These are phyloP conservation scores for Mixornis gularis DNA, from an alignment of 2,113 vertebrate genomes.

Conservation along the genomic window DNA sequence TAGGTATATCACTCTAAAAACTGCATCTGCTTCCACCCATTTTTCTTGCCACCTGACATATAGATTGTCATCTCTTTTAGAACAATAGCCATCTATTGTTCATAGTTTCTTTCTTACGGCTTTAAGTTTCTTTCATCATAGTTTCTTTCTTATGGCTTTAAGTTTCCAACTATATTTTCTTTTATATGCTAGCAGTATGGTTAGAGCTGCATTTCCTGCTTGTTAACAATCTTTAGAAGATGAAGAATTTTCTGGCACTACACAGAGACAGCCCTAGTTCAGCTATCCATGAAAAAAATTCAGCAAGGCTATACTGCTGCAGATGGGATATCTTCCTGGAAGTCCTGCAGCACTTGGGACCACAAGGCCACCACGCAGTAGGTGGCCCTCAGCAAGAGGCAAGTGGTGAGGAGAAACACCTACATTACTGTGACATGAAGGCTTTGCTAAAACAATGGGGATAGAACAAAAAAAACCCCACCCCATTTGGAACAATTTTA, in stretches of 20 bases:
- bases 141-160: background rate
- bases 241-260: background rate
- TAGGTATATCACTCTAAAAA: background rate
- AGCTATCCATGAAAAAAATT: background rate
- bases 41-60: background rate
- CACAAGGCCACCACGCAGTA: background rate
- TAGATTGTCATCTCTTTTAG: background rate
- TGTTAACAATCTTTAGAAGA: background rate
- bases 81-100: background rate
- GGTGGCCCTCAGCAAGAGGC: background rate
- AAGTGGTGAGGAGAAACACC: background rate
- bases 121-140: background rate
- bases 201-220: background rate
- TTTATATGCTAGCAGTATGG: background rate
- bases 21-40: background rate
- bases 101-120: background rate
- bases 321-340: background rate
- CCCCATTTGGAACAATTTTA: background rate
- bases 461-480: fast-evolving
- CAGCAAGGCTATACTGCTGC: background rate
- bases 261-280: background rate
- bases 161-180: background rate
- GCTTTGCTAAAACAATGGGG: background rate
- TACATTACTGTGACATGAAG: background rate
- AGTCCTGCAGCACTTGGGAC: background rate